Base-by-base conservation (phyloP, 2,888 invertebrate genomes). In the Formica aserva region DNA sequence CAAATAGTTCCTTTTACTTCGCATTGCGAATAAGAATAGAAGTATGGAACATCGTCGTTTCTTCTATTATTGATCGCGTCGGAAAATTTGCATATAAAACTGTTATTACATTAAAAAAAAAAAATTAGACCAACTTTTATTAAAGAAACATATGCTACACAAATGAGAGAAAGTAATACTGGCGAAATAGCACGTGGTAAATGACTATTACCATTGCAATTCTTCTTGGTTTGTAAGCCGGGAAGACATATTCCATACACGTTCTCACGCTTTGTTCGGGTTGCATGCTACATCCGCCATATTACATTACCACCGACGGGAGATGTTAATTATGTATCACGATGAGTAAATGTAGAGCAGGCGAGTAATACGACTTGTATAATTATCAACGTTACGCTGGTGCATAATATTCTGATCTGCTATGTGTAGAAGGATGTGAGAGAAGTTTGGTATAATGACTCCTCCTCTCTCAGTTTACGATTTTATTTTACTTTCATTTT, bases 1-100 rank as follows among this genome's bases (percentile, higher is more conserved):
- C 57, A 86, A 86, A 86, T 83, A 65, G 45, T 4, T 45, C n/a
- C 15, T 75, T 55, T 82, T 62, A 57, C 9, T 63, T 71, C 26
- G 41, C 29, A 57, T 65, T 57, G 57, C n/a, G 26, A 35, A 45
- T 52, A 80, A 72, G 63, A 60, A 84, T 63, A 41, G 9, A 55
- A 41, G 15, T 41, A 13, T 15, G 5, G 0, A 45, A 15, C 1
- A 15, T 48, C 18, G 18, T 72, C 4, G 62, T 81, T 75, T 55
- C 41, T 52, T 75, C 22, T 74, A 15, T 38, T 41, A 63, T 63
- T 81, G 35, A 18, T 69, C 32, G 48, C 18, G 13, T 45, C 5
- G 32, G n/a, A n/a, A 62, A 62, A 74, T 35, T 67, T 52, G 4
- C 13, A 1, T 71, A 18, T 9, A 48, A 26, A 18, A 32, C 3